Evolutionary conservation across 2,113 vertebrate genomes (phyloP).

Genomic region (Hystrix brachyura): DNA sequence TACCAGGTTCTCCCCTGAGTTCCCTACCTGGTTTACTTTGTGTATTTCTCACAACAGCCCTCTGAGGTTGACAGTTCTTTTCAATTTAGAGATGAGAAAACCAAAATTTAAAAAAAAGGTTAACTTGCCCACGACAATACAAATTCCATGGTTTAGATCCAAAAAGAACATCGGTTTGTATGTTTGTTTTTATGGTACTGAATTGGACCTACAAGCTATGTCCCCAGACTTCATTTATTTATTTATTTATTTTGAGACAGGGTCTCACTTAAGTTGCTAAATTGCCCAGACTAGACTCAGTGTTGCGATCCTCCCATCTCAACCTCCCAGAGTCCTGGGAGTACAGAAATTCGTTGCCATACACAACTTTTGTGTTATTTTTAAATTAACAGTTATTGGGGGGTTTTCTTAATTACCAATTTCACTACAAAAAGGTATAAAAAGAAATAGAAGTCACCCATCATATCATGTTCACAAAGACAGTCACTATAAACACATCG

Average conservation of each 20-base stretch:
- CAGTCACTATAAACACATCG: background rate
- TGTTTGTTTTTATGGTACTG: background rate
- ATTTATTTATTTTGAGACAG: background rate
- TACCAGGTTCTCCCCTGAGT: background rate
- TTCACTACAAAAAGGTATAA: background rate
- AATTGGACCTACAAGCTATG: background rate
- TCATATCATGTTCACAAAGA: background rate
- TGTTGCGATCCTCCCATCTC: background rate
- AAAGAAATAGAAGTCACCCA: background rate
- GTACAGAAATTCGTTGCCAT: background rate
- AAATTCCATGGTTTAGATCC: background rate
- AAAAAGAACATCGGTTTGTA: background rate
- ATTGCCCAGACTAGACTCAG: background rate
- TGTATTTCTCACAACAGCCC: background rate
- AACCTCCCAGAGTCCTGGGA: background rate
- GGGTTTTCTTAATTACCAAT: background rate
- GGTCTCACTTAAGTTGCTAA: background rate
- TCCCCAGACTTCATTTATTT: background rate
- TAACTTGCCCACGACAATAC: background rate
- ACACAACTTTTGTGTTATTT: background rate
- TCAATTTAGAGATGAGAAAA: background rate
- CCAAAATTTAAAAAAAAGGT: background rate
- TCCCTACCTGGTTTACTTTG: background rate
- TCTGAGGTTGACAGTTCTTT: background rate
- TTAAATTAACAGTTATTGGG: background rate